Evolutionary conservation across 1,140 invertebrate species (phyloP), one percentile per base, ranked within the genome.

Genomic region (Drosophila ogumai): DNA sequence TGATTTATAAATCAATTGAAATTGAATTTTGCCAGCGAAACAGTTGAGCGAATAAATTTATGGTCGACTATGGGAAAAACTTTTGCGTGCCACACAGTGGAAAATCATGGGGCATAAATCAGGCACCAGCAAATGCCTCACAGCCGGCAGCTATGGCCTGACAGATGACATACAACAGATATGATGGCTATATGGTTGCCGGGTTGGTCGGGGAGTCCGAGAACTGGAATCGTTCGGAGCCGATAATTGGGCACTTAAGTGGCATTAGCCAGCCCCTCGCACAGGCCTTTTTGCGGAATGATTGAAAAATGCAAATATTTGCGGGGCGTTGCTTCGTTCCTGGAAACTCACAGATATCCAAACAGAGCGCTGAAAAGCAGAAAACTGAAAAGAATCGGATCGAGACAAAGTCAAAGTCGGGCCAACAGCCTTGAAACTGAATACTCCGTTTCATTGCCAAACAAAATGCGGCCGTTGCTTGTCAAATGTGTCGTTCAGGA

Each of bases 91-190:
- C 86, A 90, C 85, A 90, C 66, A 81, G 86, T 86, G 86, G 86
- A 90, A 90, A 90, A 90, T 90, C 86, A 90, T 90, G 85, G 81
- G 77, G 78, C 78, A 88, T 90, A 90, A 90, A 90, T 88, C 81
- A 81, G 77, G 25, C 54, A 9, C 25, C 19, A 77, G 68, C 50
- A 55, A 88, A 80, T 61, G 80, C 66, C 75, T 58, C 50, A 65
- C 76, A 80, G 82, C 81, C 78, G 78, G 77, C 77, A 81, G 81
- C 82, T 66, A 71, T 85, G 81, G 65, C 79, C 73, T 84, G 85
- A 90, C 86, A 90, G 81, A 81, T 88, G 85, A 88, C 85, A 88
- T 79, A 88, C 67, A 85, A 65, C 85, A 88, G 85, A 88, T 84
- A 88, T 65, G 72, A 79, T 63, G 63, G 50, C 59, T 72, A 71